A percentile compares a stretch with the other conserved stretches of the same genome.
phyloP scores from a whole-genome alignment of 2,797 vertebrate species.

The Poecilia picta region DNA sequence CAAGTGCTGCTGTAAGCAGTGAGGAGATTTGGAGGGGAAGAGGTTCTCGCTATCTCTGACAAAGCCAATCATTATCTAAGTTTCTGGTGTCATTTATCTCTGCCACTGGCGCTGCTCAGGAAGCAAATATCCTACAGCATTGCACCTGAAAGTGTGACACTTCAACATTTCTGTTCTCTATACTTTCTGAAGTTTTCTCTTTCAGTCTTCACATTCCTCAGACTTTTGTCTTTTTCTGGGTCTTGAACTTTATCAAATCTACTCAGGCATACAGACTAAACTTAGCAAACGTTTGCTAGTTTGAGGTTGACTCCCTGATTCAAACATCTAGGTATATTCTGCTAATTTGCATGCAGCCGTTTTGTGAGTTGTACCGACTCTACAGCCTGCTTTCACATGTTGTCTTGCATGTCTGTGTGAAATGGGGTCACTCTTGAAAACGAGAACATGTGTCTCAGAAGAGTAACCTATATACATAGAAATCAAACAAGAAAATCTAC shows the following conservation, averaged over 20 bases:
- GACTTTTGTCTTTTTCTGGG: constrained; percentile 17
- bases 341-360: too few species aligned
- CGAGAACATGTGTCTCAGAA: neutral
- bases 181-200: constrained; percentile 31
- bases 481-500: neutral
- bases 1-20: constrained; percentile 61
- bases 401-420: neutral
- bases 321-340: constrained; percentile 14
- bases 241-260: constrained; percentile 17
- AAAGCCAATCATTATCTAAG: constrained; percentile 61
- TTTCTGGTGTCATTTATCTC: constrained; percentile 45
- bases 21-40: constrained; percentile 58
- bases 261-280: constrained; percentile 25
- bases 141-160: constrained; percentile 39
- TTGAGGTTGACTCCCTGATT: constrained; percentile 29
- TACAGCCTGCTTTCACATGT: neutral
- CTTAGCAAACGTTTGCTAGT: constrained; percentile 44
- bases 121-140: constrained; percentile 23
- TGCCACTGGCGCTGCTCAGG: constrained; percentile 14
- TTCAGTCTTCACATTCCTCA: constrained; percentile 20
- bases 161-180: constrained; percentile 25
- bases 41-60: constrained; percentile 52
- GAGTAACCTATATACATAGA: neutral
- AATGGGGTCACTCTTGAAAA: neutral
- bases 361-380: neutral